Conservation (phyloP, 2,888 invertebrate species). For the Lottia scabra region DNA sequence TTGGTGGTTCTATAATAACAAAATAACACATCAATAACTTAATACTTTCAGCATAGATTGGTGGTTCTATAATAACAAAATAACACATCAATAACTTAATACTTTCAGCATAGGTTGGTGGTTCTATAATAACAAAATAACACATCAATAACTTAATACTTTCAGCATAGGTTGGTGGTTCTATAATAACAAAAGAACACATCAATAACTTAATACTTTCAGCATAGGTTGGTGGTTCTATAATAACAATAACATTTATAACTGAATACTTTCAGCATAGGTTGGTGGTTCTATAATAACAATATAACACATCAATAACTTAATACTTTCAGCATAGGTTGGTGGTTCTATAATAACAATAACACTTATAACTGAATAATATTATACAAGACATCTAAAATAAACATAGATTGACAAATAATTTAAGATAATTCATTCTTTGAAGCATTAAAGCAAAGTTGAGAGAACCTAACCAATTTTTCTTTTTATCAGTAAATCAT, state of each 20-base stretch:
- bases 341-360: no score
- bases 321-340: no score
- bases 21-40: conserved; percentile 31
- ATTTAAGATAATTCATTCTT: no score
- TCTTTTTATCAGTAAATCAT: no score
- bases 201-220: conserved; percentile 69
- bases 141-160: not conserved
- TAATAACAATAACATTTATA: conserved; percentile 6
- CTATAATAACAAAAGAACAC: no score
- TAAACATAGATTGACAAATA: no score
- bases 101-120: conserved; percentile 70
- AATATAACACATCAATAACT: no score
- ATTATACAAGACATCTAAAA: no score
- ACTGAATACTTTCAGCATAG: conserved; percentile 69
- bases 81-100: conserved; percentile 45
- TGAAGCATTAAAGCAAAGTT: no score
- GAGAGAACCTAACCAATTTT: no score
- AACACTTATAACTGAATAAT: no score
- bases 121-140: conserved; percentile 56
- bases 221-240: conserved; percentile 70
- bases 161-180: no score
- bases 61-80: conserved; percentile 62
- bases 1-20: conserved; percentile 67
- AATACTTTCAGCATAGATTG: conserved; percentile 70
- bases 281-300: conserved; percentile 68